Percentiles rank a stretch among this genome's conserved stretches.
Conservation (phyloP, 2,888 invertebrate genomes). For the Torymus texanus region DNA sequence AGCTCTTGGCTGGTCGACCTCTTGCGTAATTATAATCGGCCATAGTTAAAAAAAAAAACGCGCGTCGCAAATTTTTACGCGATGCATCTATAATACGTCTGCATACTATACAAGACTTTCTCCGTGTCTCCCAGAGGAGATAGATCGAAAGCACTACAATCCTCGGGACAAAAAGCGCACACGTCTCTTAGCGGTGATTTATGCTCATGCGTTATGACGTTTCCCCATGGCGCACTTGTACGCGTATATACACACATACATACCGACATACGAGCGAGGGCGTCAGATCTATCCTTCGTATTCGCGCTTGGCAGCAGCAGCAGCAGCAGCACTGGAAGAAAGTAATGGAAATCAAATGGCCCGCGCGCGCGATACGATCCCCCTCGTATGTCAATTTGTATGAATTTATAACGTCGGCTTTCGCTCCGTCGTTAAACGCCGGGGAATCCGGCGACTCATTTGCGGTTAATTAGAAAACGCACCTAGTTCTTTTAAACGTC, state of each 20-base stretch:
- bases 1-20: too few relatives aligned
- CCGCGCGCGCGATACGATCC: neutral
- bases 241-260: too few relatives aligned
- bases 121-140: neutral
- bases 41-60: too few relatives aligned
- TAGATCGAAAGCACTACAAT: neutral
- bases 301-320: too few relatives aligned
- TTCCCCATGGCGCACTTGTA: slow-evolving; percentile 7
- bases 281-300: too few relatives aligned
- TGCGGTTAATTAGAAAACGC: slow-evolving; percentile 45
- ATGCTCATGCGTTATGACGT: slow-evolving; percentile 45
- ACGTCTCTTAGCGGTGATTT: slow-evolving; percentile 42
- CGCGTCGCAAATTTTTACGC: too few relatives aligned
- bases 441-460: slow-evolving; percentile 25
- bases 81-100: too few relatives aligned
- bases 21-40: too few relatives aligned
- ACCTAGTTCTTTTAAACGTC: too few relatives aligned
- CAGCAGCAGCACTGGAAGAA: slow-evolving; percentile 4
- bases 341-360: slow-evolving; percentile 45
- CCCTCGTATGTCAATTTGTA: slow-evolving; percentile 46
- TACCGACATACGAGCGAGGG: too few relatives aligned
- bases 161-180: slow-evolving; percentile 1
- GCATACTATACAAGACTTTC: too few relatives aligned
- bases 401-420: slow-evolving; percentile 43
- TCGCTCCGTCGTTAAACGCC: slow-evolving; percentile 36